A percentile compares a stretch with the other conserved stretches of the same genome.
Evolutionary conservation across 1,140 invertebrate genomes (phyloP).

Genomic region (Lysiphlebus fabarum): DNA sequence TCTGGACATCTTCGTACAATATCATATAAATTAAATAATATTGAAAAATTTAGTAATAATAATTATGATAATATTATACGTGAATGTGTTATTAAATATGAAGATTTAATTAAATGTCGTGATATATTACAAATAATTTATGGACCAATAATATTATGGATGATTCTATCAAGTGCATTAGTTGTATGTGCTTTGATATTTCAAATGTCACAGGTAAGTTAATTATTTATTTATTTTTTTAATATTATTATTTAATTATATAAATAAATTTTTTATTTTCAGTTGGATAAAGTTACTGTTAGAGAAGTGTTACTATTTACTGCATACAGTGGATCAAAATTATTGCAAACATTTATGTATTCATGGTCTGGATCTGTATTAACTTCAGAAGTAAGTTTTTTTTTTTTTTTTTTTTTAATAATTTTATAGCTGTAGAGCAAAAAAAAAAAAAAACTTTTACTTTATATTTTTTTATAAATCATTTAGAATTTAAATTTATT

Average conservation of each 20-base stretch:
- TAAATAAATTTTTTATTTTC: neutral
- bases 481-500: too few relatives aligned
- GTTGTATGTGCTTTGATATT: conserved; percentile 34
- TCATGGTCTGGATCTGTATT: conserved; percentile 5
- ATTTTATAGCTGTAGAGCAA: too few relatives aligned
- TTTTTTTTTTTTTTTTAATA: too few relatives aligned
- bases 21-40: conserved; percentile 20
- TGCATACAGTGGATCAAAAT: neutral
- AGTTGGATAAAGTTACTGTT: conserved; percentile 8
- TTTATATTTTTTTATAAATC: neutral
- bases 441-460: too few relatives aligned
- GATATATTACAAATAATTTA: conserved; percentile 31
- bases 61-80: conserved; percentile 19
- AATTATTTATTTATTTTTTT: neutral
- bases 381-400: conserved; percentile 1
- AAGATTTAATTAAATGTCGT: conserved; percentile 21
- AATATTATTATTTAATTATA: neutral
- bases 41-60: conserved; percentile 17
- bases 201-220: conserved; percentile 33
- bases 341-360: conserved; percentile 13
- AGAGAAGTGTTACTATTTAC: neutral
- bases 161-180: conserved; percentile 27
- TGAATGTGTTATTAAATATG: conserved; percentile 26
- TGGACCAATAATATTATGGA: conserved; percentile 31
- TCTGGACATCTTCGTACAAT: conserved; percentile 24